phyloP scores from a whole-genome alignment of 1,140 invertebrate genomes.

The Vollenhovia emeryi region DNA sequence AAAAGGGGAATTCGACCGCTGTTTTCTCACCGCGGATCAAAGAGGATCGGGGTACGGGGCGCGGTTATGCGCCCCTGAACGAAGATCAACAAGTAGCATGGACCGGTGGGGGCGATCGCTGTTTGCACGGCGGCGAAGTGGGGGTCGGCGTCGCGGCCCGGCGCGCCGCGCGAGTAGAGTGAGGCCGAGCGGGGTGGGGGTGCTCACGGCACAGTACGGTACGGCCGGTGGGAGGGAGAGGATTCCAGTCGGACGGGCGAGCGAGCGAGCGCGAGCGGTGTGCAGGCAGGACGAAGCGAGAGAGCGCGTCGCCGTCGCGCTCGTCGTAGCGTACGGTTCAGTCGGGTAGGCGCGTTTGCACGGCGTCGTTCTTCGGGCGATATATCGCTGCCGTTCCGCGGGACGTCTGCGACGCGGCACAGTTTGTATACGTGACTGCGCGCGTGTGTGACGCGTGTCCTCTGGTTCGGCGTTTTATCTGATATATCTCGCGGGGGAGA shows the following conservation, averaged over 20 bases:
- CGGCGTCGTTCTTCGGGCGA: conserved; percentile 58
- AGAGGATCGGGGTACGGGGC: background rate
- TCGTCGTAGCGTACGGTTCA: conserved; percentile 66
- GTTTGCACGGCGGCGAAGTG: conserved; percentile 67
- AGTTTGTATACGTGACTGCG: background rate
- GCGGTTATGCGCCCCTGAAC: conserved; percentile 58
- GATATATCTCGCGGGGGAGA: background rate
- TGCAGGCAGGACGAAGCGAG: conserved; percentile 60
- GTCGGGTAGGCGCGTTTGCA: conserved; percentile 74
- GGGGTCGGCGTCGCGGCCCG: conserved; percentile 50
- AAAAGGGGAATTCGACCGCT: background rate
- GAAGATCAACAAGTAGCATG: conserved; percentile 77
- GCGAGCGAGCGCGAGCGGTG: background rate
- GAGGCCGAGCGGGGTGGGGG: conserved; percentile 14
- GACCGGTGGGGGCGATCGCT: conserved; percentile 62
- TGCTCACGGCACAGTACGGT: background rate
- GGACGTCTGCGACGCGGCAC: background rate
- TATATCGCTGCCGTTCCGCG: background rate
- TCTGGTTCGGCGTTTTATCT: background rate
- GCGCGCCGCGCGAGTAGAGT: conserved; percentile 30
- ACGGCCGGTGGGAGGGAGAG: conserved; percentile 18
- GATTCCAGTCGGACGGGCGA: background rate
- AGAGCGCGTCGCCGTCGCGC: conserved; percentile 66
- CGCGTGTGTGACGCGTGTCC: conserved; percentile 50
- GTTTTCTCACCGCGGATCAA: background rate